Percentiles rank a stretch among this genome's conserved stretches.
These are phyloP conservation scores for Mellilla xanthometata DNA, from an alignment of 2,888 invertebrate species.

Conservation along the genomic window DNA sequence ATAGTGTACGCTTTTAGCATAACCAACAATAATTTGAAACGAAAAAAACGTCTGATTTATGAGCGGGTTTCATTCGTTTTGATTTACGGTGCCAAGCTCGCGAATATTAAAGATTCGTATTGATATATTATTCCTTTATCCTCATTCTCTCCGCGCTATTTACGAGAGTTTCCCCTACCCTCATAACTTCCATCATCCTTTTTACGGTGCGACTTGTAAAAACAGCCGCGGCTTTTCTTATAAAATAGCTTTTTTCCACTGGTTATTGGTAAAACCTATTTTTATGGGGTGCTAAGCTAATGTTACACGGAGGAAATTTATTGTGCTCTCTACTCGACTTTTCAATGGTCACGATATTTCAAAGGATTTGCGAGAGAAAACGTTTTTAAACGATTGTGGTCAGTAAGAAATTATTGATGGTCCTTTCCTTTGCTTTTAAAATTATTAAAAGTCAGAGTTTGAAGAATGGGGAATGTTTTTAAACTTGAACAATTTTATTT, in stretches of 20 bases:
- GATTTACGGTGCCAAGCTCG: slow-evolving; percentile 74
- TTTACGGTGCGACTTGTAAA: slow-evolving; percentile 74
- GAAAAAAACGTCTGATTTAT: slow-evolving; percentile 68
- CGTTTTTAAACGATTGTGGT: slow-evolving; percentile 3
- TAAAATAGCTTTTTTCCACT: slow-evolving; percentile 53
- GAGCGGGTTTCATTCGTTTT: slow-evolving; percentile 71
- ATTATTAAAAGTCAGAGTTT: too few species aligned
- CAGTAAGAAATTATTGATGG: background rate
- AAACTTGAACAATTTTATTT: too few species aligned
- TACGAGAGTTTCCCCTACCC: slow-evolving; percentile 75
- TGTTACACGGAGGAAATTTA: slow-evolving; percentile 19
- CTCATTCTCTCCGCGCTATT: slow-evolving; percentile 76
- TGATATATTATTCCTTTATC: slow-evolving; percentile 83
- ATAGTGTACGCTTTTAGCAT: slow-evolving; percentile 28
- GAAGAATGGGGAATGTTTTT: too few species aligned
- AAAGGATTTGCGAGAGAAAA: slow-evolving; percentile 8
- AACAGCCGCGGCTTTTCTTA: slow-evolving; percentile 60
- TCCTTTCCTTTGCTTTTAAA: background rate
- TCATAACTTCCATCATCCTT: slow-evolving; percentile 78
- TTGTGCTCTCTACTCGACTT: slow-evolving; percentile 11
- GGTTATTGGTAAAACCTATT: slow-evolving; percentile 46
- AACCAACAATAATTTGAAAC: slow-evolving; percentile 46
- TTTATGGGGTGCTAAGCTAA: slow-evolving; percentile 28
- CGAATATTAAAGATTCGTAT: slow-evolving; percentile 82
- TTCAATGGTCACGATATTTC: slow-evolving; percentile 12